These are phyloP conservation scores for Urocitellus parryii DNA, from an alignment of 2,113 vertebrate genomes.

Conservation along the genomic window DNA sequence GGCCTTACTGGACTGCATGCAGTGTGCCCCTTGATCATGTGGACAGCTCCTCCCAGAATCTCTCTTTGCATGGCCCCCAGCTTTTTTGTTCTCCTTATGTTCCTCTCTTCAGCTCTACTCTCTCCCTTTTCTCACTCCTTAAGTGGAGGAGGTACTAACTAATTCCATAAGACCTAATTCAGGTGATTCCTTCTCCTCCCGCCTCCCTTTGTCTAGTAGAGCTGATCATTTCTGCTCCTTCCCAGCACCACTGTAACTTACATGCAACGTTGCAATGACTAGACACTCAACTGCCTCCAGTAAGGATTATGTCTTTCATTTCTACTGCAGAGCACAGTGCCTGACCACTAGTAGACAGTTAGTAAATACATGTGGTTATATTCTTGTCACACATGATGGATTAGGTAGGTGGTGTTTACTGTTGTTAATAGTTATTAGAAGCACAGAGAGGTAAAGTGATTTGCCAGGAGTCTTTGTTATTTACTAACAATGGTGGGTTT, in stretches of 20 bases:
- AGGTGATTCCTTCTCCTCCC: not conserved
- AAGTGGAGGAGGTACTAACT: not conserved
- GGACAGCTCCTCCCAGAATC: not conserved
- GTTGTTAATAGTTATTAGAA: conserved; percentile 5
- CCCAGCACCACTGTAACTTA: too few relatives aligned
- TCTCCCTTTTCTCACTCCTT: not conserved
- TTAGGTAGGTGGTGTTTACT: not conserved
- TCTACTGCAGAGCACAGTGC: not conserved
- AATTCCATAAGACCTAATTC: not conserved
- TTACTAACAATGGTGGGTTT: not conserved
- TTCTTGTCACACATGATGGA: not conserved
- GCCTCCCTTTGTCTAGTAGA: not conserved
- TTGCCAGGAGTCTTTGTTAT: not conserved
- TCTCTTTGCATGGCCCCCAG: not conserved
- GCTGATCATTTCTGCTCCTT: not conserved
- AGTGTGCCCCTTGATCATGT: not conserved
- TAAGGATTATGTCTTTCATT: not conserved
- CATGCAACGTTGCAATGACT: not conserved
- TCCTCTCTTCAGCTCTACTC: not conserved
- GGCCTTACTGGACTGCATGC: not conserved
- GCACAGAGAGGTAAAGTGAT: not conserved
- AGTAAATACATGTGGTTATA: not conserved
- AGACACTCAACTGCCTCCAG: not conserved
- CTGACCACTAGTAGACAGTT: not conserved
- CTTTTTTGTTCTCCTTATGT: not conserved